A percentile compares a stretch with the other conserved stretches of the same genome.
These are phyloP conservation scores for Plumapathes pennacea DNA, from an alignment of 92 coral and sea anemone genomes.

Conservation along the genomic window DNA sequence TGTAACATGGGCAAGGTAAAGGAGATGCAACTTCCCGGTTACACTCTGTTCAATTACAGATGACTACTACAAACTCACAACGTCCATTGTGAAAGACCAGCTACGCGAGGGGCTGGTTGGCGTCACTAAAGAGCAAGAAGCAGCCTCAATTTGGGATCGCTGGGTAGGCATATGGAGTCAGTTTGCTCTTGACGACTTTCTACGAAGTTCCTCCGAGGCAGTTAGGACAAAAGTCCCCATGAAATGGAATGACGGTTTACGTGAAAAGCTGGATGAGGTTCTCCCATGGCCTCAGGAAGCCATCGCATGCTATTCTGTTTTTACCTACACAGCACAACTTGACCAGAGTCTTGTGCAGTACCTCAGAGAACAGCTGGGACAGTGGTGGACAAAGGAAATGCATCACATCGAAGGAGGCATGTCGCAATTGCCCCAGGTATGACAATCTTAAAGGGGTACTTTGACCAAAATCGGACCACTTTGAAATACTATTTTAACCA, in stretches of 20 bases:
- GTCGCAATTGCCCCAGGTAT: constrained; percentile 25
- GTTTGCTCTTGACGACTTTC: constrained; percentile 43
- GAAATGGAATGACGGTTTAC: background rate
- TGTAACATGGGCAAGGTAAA: too few relatives aligned
- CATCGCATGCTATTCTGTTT: constrained; percentile 38
- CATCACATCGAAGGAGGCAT: constrained; percentile 37
- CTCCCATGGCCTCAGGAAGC: constrained; percentile 51
- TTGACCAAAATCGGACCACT: too few relatives aligned
- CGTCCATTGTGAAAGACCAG: constrained; percentile 40
- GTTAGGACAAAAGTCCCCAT: constrained; percentile 17
- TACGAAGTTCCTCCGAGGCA: constrained; percentile 31
- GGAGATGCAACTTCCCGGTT: too few relatives aligned
- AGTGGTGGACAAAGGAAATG: constrained; percentile 55
- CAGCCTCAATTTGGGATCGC: constrained; percentile 13
- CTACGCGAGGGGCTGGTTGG: constrained; percentile 8
- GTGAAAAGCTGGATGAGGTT: constrained; percentile 17
- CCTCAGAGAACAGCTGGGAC: constrained; percentile 52
- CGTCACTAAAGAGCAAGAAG: background rate
- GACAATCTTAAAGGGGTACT: too few relatives aligned
- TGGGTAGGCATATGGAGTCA: constrained; percentile 53
- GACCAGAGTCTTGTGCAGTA: constrained; percentile 38
- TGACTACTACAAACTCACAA: constrained; percentile 23
- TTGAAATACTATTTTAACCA: too few relatives aligned
- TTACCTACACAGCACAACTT: constrained; percentile 29
- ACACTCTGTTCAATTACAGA: too few relatives aligned